phyloP scores from a whole-genome alignment of 2,797 vertebrate genomes.

The Mormyrus proboscirostris region DNA sequence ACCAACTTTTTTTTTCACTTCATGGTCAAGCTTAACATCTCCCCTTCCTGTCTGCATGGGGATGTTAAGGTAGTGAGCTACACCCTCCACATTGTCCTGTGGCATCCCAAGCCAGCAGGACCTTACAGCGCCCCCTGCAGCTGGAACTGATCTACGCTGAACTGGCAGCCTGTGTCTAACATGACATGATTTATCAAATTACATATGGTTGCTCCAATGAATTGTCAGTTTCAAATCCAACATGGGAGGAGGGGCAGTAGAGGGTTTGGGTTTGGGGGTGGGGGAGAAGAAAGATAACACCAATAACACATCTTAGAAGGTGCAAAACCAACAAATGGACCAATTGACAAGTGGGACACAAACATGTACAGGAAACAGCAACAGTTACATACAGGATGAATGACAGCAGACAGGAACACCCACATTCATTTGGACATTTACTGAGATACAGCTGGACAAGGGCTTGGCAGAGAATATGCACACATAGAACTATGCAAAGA shows the following conservation, averaged over 20 bases:
- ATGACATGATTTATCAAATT: neutral
- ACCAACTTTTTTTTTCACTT: neutral
- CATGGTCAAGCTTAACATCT: neutral
- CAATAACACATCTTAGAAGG: neutral
- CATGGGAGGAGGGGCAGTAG: neutral
- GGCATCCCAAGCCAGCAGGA: neutral
- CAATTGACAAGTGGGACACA: neutral
- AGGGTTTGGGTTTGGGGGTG: neutral
- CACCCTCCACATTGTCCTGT: neutral
- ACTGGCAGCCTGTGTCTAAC: neutral
- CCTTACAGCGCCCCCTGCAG: neutral
- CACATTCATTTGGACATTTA: neutral
- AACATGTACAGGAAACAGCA: neutral
- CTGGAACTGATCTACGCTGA: neutral
- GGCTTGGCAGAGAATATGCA: neutral
- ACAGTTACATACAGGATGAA: neutral
- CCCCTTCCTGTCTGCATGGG: neutral
- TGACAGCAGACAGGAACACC: neutral
- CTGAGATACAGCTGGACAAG: neutral
- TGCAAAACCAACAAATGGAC: conserved; percentile 2
- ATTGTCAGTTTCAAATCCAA: neutral
- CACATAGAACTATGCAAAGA: neutral
- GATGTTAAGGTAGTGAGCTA: neutral
- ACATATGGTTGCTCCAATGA: neutral
- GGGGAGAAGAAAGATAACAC: neutral